These are phyloP conservation scores for Trididemnum nubilum DNA, from an alignment of 23 tunicate species.

Conservation along the genomic window DNA sequence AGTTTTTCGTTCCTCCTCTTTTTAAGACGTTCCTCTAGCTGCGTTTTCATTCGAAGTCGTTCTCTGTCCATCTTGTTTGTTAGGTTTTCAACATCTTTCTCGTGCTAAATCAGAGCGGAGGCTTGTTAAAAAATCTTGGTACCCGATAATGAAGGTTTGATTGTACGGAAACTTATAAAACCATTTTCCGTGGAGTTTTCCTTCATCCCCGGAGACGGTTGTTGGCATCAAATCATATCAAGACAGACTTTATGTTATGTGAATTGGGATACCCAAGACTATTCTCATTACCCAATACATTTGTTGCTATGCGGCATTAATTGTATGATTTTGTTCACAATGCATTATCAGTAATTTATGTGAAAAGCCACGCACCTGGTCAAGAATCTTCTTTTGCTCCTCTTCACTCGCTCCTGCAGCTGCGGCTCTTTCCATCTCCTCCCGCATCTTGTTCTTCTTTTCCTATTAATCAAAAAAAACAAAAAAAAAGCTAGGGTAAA, in stretches of 20 bases:
- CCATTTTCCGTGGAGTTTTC: background rate
- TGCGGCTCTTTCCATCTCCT: constrained; percentile 80
- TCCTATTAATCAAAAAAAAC: constrained; percentile 48
- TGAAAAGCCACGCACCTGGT: no score
- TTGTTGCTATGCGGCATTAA: no score
- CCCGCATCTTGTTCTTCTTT: constrained; percentile 65
- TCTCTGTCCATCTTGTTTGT: constrained; percentile 84
- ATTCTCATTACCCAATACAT: no score
- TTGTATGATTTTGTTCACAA: no score
- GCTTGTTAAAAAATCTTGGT: background rate
- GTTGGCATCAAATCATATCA: no score
- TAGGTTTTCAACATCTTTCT: constrained; percentile 82
- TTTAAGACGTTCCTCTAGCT: constrained; percentile 84
- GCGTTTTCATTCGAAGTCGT: constrained; percentile 73
- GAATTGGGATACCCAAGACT: no score
- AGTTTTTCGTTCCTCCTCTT: constrained; percentile 83
- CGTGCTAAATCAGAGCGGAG: constrained; percentile 45
- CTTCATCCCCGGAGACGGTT: no score
- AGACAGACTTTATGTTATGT: no score
- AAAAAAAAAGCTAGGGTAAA: no score
- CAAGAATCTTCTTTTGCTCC: constrained; percentile 74
- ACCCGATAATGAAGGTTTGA: background rate
- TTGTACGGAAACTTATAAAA: background rate
- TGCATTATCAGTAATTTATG: no score
- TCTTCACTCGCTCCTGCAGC: constrained; percentile 96